These are phyloP conservation scores for Nemopilema nomurai DNA, from an alignment of 30 jellyfish, hydroid and myxozoan genomes.

Conservation along the genomic window DNA sequence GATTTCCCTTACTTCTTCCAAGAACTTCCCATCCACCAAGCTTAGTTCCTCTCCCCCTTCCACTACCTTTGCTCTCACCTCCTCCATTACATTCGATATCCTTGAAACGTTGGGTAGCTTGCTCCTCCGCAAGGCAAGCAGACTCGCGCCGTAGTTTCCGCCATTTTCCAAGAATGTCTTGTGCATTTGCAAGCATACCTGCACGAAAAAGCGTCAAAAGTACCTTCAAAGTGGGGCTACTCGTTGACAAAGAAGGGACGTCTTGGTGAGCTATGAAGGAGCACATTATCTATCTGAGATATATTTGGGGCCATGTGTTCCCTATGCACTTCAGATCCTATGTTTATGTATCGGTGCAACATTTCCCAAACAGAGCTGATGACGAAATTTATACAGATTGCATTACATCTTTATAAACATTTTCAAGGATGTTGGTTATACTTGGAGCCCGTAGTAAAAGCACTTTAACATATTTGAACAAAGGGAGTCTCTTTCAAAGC, in stretches of 20 bases:
- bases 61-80: constrained; percentile 46
- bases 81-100: constrained; percentile 53
- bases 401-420: too few species aligned
- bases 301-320: too few species aligned
- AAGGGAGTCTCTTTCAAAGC: not conserved
- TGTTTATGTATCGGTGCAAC: too few species aligned
- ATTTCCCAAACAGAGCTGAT: too few species aligned
- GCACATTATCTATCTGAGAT: too few species aligned
- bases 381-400: too few species aligned
- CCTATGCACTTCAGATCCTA: too few species aligned
- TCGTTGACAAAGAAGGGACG: not conserved
- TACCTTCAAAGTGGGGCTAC: not conserved
- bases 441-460: too few species aligned
- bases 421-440: too few species aligned
- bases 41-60: constrained; percentile 64
- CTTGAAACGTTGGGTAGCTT: constrained; percentile 36
- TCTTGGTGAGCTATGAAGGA: too few species aligned
- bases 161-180: constrained; percentile 40
- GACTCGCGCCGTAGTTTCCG: constrained; percentile 64
- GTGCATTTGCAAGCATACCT: constrained; percentile 63
- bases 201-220: not conserved
- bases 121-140: constrained; percentile 65
- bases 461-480: too few species aligned
- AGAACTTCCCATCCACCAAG: constrained; percentile 60
- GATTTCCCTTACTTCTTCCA: constrained; percentile 59